Conservation (phyloP, 2,797 vertebrate genomes). For the Coccyzus lansbergi region DNA sequence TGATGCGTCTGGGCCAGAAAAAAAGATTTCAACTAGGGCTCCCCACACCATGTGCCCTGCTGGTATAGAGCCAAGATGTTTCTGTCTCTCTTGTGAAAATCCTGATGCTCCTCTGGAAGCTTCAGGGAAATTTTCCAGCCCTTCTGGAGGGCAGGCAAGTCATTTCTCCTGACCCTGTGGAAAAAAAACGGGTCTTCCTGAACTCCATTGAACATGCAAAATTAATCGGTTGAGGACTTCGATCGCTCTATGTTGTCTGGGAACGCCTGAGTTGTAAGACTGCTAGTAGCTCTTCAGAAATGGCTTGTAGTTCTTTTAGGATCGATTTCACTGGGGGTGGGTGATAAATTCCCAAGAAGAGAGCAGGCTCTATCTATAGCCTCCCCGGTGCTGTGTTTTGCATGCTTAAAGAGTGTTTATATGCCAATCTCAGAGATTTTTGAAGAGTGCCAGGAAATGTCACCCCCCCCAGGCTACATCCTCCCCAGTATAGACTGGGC, state of each 20-base stretch:
- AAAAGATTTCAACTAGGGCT: background rate
- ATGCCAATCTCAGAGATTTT: background rate
- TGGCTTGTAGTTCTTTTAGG: background rate
- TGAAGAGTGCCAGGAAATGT: background rate
- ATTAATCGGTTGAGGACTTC: background rate
- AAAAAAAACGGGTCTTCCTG: background rate
- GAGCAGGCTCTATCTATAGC: constrained; percentile 39
- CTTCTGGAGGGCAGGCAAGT: background rate
- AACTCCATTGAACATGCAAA: background rate
- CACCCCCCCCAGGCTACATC: background rate
- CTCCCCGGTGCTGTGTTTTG: background rate
- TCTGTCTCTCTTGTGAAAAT: background rate
- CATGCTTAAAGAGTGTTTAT: background rate
- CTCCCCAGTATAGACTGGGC: background rate
- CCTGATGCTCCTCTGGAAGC: background rate
- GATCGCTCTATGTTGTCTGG: background rate
- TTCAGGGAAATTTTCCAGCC: background rate
- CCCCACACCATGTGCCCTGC: background rate
- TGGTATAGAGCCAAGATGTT: background rate
- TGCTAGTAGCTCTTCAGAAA: constrained; percentile 4
- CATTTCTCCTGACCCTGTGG: background rate
- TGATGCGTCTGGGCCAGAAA: background rate
- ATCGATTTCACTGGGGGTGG: background rate
- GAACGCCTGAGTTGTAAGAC: constrained; percentile 22
- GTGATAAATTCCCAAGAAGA: constrained; percentile 30